Percentiles rank a stretch among this genome's conserved stretches.
phyloP scores from a whole-genome alignment of 2,888 invertebrate genomes.

The Rutpela maculata region DNA sequence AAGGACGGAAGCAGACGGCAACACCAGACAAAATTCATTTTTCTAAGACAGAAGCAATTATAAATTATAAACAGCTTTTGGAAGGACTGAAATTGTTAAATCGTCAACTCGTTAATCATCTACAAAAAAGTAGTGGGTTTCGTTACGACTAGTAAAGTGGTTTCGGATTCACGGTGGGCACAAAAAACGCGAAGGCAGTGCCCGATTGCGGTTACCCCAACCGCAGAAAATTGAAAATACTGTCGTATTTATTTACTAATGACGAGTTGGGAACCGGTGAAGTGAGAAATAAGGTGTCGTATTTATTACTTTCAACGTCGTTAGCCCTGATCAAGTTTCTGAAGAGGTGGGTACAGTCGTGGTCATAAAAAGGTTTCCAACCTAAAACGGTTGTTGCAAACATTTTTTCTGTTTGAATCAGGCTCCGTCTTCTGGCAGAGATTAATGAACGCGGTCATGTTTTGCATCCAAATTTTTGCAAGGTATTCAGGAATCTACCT shows the following conservation, averaged over 20 bases:
- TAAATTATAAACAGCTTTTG: background rate
- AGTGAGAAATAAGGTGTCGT: slow-evolving; percentile 1
- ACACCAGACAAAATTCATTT: background rate
- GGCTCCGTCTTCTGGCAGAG: too few species aligned
- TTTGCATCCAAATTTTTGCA: too few species aligned
- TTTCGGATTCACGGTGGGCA: background rate
- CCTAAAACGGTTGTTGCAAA: too few species aligned
- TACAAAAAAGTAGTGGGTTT: background rate
- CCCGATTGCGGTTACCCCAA: background rate
- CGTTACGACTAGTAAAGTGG: background rate
- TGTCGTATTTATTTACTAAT: background rate
- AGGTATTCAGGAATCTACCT: too few species aligned
- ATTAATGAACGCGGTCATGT: too few species aligned
- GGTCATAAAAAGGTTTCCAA: too few species aligned
- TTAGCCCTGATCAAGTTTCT: too few species aligned
- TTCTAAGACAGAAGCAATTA: background rate
- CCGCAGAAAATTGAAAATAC: background rate
- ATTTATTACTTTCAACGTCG: background rate
- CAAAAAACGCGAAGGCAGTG: background rate
- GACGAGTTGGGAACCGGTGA: background rate
- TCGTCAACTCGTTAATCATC: background rate
- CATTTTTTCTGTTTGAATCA: too few species aligned
- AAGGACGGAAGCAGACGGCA: background rate
- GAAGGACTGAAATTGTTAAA: background rate
- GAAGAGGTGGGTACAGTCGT: too few species aligned